Percentiles rank a stretch among this genome's conserved stretches.
These are phyloP conservation scores for Mustela erminea DNA, from an alignment of 2,797 vertebrate genomes.

Conservation along the genomic window DNA sequence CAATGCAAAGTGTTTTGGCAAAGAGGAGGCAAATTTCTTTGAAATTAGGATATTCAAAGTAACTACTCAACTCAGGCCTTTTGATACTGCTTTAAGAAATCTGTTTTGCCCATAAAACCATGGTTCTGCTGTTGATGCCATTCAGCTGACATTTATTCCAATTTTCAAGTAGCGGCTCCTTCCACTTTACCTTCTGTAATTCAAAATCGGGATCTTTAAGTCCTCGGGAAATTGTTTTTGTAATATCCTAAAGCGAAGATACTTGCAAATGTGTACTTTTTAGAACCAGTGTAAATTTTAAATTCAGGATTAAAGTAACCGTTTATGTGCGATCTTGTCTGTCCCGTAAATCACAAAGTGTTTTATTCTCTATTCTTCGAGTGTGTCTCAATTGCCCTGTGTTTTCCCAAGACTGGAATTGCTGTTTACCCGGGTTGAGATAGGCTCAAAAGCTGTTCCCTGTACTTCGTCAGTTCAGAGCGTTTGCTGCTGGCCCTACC, in stretches of 20 bases:
- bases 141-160: constrained; percentile 38
- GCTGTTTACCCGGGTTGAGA: not conserved
- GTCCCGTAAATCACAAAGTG: not conserved
- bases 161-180: not conserved
- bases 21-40: constrained; percentile 51
- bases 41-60: constrained; percentile 65
- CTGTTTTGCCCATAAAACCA: constrained; percentile 77
- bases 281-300: constrained; percentile 51
- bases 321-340: not conserved
- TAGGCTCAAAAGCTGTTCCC: not conserved
- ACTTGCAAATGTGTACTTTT: constrained; percentile 60
- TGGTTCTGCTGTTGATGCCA: not conserved
- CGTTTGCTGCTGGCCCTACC: not conserved
- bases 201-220: constrained; percentile 50
- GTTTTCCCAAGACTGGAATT: not conserved
- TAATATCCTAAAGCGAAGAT: constrained; percentile 72
- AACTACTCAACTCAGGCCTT: constrained; percentile 27
- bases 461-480: not conserved
- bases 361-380: not conserved
- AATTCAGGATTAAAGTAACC: not conserved
- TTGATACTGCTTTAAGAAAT: constrained; percentile 56
- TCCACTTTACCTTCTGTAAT: constrained; percentile 67
- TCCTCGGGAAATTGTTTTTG: constrained; percentile 59
- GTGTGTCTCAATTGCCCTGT: not conserved
- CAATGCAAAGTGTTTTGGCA: not conserved